Evolutionary conservation across 2,888 invertebrate genomes (phyloP).

Genomic region (Anorthoa munda): DNA sequence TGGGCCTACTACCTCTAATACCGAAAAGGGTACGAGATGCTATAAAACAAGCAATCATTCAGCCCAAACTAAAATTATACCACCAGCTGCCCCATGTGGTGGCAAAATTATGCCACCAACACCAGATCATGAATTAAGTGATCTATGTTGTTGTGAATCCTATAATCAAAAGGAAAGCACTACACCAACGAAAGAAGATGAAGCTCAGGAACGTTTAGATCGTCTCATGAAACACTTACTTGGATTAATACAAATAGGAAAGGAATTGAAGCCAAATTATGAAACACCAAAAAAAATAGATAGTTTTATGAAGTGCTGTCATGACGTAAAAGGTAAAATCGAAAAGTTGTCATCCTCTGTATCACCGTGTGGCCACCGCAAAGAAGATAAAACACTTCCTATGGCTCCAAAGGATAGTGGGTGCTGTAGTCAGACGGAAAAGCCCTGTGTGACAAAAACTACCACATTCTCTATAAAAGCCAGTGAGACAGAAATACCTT

Average conservation of each 20-base stretch:
- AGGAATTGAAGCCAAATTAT: neutral
- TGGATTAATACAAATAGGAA: constrained; percentile 6
- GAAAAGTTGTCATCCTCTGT: neutral
- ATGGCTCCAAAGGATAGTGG: neutral
- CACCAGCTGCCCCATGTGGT: neutral
- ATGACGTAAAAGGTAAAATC: constrained; percentile 11
- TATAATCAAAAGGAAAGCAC: neutral
- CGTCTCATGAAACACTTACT: neutral
- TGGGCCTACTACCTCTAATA: too few relatives aligned
- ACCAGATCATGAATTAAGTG: neutral
- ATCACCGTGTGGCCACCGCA: neutral
- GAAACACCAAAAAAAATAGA: neutral
- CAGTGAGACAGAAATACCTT: too few relatives aligned
- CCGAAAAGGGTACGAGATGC: too few relatives aligned
- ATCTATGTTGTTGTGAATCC: neutral
- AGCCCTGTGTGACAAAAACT: neutral
- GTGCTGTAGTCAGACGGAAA: too few relatives aligned
- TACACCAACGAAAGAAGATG: too few relatives aligned
- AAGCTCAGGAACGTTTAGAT: constrained; percentile 4
- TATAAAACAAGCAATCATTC: too few relatives aligned
- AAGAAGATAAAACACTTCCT: neutral
- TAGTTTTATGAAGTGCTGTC: constrained; percentile 21
- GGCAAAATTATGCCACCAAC: neutral
- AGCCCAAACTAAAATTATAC: too few relatives aligned
- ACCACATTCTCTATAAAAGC: too few relatives aligned